Percentiles rank a stretch among this genome's conserved stretches.
Conservation (phyloP, 2,888 invertebrate species). For the Pediacus dermestoides region DNA sequence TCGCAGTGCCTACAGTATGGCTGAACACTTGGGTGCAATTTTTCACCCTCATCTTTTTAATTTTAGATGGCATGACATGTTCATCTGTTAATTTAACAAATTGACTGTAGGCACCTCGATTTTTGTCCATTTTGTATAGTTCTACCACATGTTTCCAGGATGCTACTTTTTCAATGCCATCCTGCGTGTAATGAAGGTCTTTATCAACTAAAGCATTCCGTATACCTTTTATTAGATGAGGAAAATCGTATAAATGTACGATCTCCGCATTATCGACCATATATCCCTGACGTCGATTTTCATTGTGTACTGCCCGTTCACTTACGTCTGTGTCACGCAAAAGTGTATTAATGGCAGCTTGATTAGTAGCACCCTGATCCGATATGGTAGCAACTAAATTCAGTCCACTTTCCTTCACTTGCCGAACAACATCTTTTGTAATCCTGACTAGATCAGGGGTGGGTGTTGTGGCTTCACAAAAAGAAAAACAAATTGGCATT, state of each 20-base stretch:
- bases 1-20: conserved; percentile 13
- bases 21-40: no score
- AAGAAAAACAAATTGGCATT: no score
- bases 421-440: conserved; percentile 2
- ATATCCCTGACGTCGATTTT: conserved; percentile 9
- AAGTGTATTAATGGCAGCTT: conserved; percentile 11
- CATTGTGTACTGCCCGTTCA: background rate
- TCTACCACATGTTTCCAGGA: conserved; percentile 15
- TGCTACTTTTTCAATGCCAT: conserved; percentile 8
- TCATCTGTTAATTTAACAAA: conserved; percentile 14
- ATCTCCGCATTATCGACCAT: conserved; percentile 11
- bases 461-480: background rate
- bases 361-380: conserved; percentile 14
- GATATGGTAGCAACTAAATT: conserved; percentile 6
- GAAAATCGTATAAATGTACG: conserved; percentile 16
- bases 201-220: conserved; percentile 19
- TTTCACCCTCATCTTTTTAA: conserved; percentile 14
- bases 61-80: conserved; percentile 12
- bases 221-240: conserved; percentile 20
- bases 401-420: conserved; percentile 9
- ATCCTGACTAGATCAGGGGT: conserved; percentile 5
- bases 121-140: conserved; percentile 12
- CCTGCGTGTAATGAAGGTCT: conserved; percentile 5
- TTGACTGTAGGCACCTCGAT: conserved; percentile 3
- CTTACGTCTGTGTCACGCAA: conserved; percentile 5